Percentiles rank a stretch among this genome's conserved stretches.
Conservation (phyloP, 2,888 invertebrate species). For the Lithodes maja region DNA sequence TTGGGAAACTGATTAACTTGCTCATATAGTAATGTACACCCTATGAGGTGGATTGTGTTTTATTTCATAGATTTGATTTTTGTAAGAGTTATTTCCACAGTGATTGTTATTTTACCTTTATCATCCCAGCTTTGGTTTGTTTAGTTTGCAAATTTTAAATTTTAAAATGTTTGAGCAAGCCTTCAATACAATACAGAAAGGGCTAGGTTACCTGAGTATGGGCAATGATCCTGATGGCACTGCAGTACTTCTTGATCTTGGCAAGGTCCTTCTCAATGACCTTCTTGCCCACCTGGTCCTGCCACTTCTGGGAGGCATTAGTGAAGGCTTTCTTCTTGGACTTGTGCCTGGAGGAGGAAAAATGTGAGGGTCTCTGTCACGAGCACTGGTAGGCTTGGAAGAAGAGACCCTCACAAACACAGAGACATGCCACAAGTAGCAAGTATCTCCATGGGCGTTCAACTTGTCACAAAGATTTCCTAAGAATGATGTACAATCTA, state of each 20-base stretch:
- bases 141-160: too few relatives aligned
- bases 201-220: conserved; percentile 89
- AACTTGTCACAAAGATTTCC: neutral
- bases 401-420: conserved; percentile 61
- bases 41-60: too few relatives aligned
- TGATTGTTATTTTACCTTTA: too few relatives aligned
- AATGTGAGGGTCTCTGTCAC: conserved; percentile 65
- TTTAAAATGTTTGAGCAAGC: too few relatives aligned
- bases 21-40: too few relatives aligned
- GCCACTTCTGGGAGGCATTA: conserved; percentile 98
- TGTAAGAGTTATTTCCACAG: too few relatives aligned
- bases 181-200: too few relatives aligned
- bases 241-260: conserved; percentile 99
- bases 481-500: neutral
- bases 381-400: conserved; percentile 48
- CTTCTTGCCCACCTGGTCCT: conserved; percentile 96
- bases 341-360: conserved; percentile 87
- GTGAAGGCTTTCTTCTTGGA: conserved; percentile 99
- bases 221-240: conserved; percentile 94
- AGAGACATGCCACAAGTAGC: conserved; percentile 24
- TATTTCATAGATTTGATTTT: too few relatives aligned
- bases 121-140: too few relatives aligned
- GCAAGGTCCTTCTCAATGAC: conserved; percentile 97
- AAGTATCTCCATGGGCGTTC: conserved; percentile 26
- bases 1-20: too few relatives aligned